phyloP scores from a whole-genome alignment of 1,140 invertebrate genomes.

The Polypedilum vanderplanki region DNA sequence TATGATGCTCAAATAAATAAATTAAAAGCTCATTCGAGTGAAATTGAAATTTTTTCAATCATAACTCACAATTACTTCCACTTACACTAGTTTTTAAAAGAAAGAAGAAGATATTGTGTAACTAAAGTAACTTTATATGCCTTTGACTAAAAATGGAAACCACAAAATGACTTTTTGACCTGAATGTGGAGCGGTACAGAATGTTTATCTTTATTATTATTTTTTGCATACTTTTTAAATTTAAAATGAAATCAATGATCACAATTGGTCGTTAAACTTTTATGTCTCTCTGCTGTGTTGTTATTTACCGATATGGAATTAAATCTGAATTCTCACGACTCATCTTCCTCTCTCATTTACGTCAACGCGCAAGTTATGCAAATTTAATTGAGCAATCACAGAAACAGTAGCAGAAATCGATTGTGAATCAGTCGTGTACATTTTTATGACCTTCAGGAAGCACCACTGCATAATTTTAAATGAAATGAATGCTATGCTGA shows the following conservation, averaged over 20 bases:
- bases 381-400: slow-evolving; percentile 1
- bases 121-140: too few species aligned
- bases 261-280: slow-evolving; percentile 13
- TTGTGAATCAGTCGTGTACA: neutral
- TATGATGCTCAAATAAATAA: too few species aligned
- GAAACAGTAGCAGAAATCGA: neutral
- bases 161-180: too few species aligned
- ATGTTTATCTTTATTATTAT: neutral
- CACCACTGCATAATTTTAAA: neutral
- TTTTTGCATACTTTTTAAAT: neutral
- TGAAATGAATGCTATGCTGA: neutral
- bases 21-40: too few species aligned
- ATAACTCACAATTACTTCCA: too few species aligned
- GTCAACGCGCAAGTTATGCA: neutral
- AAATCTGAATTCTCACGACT: neutral
- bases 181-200: neutral
- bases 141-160: too few species aligned
- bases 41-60: too few species aligned
- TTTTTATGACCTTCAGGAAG: neutral
- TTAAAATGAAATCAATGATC: neutral
- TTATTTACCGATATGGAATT: neutral
- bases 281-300: slow-evolving; percentile 7
- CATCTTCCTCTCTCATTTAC: neutral
- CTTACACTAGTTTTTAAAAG: too few species aligned
- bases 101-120: too few species aligned